Percentiles rank a stretch among this genome's conserved stretches.
Evolutionary conservation across 2,888 invertebrate genomes (phyloP).

Genomic region (Syrista parreyssii): DNA sequence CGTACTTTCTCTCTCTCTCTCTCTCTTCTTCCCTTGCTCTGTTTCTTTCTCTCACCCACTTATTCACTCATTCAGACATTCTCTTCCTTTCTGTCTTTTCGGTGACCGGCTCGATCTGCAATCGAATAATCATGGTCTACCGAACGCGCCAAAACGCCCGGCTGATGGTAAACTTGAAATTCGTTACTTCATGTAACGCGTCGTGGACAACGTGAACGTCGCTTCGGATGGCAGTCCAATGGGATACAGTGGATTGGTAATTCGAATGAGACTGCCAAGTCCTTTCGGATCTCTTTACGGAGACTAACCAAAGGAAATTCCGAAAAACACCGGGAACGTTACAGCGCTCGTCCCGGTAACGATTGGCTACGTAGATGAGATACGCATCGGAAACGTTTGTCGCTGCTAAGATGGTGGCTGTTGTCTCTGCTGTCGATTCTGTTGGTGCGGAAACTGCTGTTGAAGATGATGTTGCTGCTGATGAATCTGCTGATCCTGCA

Average conservation of each 20-base stretch:
- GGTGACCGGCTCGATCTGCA: not conserved
- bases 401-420: slow-evolving; percentile 28
- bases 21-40: not conserved
- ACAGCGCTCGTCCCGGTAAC: not conserved
- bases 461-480: slow-evolving; percentile 13
- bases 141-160: not conserved
- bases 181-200: slow-evolving; percentile 1
- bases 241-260: not conserved
- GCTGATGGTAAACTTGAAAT: not conserved
- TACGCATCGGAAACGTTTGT: slow-evolving; percentile 28
- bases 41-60: not conserved
- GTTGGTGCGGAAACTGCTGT: slow-evolving; percentile 36
- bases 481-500: slow-evolving; percentile 26
- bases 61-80: not conserved
- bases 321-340: not conserved
- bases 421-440: slow-evolving; percentile 40
- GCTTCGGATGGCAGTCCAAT: not conserved
- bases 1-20: not conserved
- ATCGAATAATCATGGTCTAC: not conserved
- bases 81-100: not conserved
- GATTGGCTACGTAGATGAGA: slow-evolving; percentile 32
- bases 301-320: not conserved
- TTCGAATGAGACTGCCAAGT: not conserved
- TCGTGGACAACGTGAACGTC: not conserved
- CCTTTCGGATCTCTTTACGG: not conserved